These are phyloP conservation scores for Magallana angulata DNA, from an alignment of 1,140 invertebrate species.

Conservation along the genomic window DNA sequence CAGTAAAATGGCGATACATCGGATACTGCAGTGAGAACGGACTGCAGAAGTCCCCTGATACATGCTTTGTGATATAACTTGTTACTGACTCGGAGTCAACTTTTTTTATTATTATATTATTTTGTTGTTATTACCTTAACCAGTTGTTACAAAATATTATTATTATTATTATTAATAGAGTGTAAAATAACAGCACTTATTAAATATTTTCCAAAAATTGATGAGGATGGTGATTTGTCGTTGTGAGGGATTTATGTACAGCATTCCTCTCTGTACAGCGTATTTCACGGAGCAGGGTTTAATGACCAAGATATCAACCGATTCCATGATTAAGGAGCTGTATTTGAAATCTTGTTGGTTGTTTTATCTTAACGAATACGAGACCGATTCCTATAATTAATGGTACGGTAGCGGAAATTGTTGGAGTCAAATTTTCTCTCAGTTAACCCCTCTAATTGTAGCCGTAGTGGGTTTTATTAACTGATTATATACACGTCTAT, in stretches of 20 bases:
- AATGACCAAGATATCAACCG: background rate
- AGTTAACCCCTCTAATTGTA: no score
- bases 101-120: conserved; percentile 11
- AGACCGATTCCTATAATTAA: background rate
- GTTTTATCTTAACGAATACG: background rate
- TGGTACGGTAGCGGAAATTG: background rate
- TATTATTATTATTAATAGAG: background rate
- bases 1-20: conserved; percentile 8
- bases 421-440: background rate
- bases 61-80: conserved; percentile 24
- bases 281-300: conserved; percentile 25
- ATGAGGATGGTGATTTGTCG: background rate
- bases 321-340: conserved; percentile 1
- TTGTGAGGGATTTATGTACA: background rate
- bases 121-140: conserved; percentile 29
- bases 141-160: conserved; percentile 32
- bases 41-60: background rate
- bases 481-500: no score
- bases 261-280: background rate
- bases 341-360: conserved; percentile 10
- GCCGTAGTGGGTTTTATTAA: no score
- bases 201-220: conserved; percentile 36
- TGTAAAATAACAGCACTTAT: conserved; percentile 15
- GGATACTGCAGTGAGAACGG: background rate
- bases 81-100: conserved; percentile 20